These are phyloP conservation scores for Catocala sponsa DNA, from an alignment of 2,888 invertebrate species.

Conservation along the genomic window DNA sequence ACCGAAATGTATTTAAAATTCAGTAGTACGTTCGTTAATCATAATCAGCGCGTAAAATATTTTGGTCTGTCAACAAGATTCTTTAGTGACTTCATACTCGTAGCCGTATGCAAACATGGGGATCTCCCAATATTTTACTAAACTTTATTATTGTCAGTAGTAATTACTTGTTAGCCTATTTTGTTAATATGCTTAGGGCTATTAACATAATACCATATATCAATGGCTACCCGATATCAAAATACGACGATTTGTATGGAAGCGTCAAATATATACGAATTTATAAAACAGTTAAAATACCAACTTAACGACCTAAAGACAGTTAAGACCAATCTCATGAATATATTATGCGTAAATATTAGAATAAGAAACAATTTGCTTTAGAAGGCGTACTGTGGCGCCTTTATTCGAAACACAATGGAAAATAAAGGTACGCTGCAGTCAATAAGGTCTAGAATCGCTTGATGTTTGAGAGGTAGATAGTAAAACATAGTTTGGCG, in stretches of 20 bases:
- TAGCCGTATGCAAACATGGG: constrained; percentile 39
- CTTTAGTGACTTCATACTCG: constrained; percentile 22
- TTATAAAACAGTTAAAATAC: constrained; percentile 76
- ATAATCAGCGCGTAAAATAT: constrained; percentile 40
- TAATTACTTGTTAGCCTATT: constrained; percentile 63
- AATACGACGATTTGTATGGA: constrained; percentile 76
- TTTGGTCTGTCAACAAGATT: constrained; percentile 41
- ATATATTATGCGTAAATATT: constrained; percentile 74
- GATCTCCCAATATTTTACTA: constrained; percentile 42
- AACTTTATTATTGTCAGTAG: constrained; percentile 47
- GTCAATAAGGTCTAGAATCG: constrained; percentile 29
- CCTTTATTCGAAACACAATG: constrained; percentile 38
- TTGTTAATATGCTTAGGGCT: constrained; percentile 59
- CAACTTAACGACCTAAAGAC: constrained; percentile 73
- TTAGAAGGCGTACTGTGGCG: constrained; percentile 25
- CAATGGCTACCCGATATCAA: constrained; percentile 67
- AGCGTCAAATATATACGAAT: constrained; percentile 66
- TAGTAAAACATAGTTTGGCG: constrained; percentile 18
- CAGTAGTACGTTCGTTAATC: constrained; percentile 43
- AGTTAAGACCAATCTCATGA: constrained; percentile 75
- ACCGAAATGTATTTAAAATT: constrained; percentile 34
- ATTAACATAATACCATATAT: constrained; percentile 75
- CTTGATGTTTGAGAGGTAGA: constrained; percentile 19
- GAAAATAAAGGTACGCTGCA: constrained; percentile 16
- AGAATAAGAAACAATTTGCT: constrained; percentile 69